Conservation (phyloP, 2,797 vertebrate species). For the Coregonus sp. region DNA sequence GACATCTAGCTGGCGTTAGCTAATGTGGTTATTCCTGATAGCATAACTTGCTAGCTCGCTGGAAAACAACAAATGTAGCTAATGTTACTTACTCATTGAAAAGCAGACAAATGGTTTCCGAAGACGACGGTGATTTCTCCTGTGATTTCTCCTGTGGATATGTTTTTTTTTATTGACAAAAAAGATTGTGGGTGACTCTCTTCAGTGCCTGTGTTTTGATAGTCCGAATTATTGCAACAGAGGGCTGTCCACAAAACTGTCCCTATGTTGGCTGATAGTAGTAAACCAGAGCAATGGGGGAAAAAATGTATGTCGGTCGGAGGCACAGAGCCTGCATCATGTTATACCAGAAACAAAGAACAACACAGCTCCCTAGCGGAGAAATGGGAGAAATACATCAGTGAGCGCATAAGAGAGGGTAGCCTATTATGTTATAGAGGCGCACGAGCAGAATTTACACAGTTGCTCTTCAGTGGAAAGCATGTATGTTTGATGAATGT, state of each 20-base stretch:
- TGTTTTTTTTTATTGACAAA: background rate
- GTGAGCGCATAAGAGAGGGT: background rate
- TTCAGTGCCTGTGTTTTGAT: background rate
- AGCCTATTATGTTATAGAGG: background rate
- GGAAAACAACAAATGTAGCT: background rate
- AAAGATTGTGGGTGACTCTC: background rate
- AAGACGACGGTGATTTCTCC: background rate
- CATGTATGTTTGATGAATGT: no score
- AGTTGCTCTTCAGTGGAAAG: no score
- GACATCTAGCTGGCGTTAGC: background rate
- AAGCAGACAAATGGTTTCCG: background rate
- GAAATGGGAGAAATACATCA: constrained; percentile 43
- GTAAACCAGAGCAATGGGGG: constrained; percentile 15
- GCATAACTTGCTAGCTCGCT: background rate
- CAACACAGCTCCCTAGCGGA: constrained; percentile 58
- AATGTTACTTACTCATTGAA: background rate
- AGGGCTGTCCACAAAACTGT: background rate
- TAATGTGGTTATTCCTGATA: background rate
- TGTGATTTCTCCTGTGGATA: background rate
- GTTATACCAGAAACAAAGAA: constrained; percentile 44
- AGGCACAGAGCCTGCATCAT: constrained; percentile 17
- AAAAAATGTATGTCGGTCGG: constrained; percentile 21
- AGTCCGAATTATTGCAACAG: background rate
- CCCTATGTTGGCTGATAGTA: constrained; percentile 9
- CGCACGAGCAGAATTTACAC: background rate